Evolutionary conservation across 2,113 vertebrate genomes (phyloP), one percentile per base, ranked within the genome.

Genomic region (Thunnus maccoyii): DNA sequence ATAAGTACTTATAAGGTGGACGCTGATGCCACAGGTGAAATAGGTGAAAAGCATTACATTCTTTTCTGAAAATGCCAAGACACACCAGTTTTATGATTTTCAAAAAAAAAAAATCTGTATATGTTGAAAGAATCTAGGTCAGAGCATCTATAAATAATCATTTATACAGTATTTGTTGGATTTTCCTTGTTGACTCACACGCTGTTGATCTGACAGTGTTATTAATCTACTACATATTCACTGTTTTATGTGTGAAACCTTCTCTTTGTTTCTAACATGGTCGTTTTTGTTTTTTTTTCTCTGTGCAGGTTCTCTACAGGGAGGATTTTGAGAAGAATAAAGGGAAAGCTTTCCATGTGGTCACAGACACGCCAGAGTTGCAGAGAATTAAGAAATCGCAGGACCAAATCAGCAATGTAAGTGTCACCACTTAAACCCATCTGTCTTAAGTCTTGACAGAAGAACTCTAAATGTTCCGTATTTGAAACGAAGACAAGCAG

Each of bases 281-380:
- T 48, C 0, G 0, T 62, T 22, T 76, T 76, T 79, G 27, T 44
- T 9, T 36, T 20, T 68, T 61, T 6, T 9, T 44, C 46, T 63
- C 46, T 63, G 62, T 77, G 57, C 94, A 99, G 98, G 97, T 99
- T 79, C 96, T 93, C 90, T 99, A 99, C 95, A 99, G 96, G 96
- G 97, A 99, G 91, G 98, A 99, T 48, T 99, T 99, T 77, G 98
- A 99, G 95, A 99, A 98, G 96, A 99, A 95, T 93, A 99, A 97
- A 92, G 98, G 98, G 8, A 98, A 96, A 75, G 96, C 97, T 0
- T 99, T 97, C 95, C 99, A 96, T 3, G 97, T 96, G 83, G 97
- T 99, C 83, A 94, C 97, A 0, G 97, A 99, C 91, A 99, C 98
- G 22, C 98, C 97, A 0, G 98, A 99, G 87, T 73, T 98, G 88